These are phyloP conservation scores for Dicaeum eximium DNA, from an alignment of 2,113 vertebrate genomes.

Conservation along the genomic window DNA sequence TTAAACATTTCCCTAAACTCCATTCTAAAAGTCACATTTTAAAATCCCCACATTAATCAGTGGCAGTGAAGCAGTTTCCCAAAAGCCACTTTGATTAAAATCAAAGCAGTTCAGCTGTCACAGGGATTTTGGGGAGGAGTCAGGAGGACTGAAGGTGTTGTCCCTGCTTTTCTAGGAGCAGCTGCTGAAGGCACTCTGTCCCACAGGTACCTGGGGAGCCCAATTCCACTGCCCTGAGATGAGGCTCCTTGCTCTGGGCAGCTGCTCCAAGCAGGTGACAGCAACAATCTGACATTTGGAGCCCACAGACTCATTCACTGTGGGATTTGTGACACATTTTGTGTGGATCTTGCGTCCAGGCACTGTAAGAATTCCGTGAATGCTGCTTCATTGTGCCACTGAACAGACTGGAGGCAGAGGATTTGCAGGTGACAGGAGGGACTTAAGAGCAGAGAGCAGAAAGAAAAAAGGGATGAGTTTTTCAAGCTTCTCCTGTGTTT, in stretches of 20 bases:
- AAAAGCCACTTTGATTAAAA: background rate
- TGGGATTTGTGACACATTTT: background rate
- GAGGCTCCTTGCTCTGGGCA: fast-evolving
- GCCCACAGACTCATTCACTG: fast-evolving
- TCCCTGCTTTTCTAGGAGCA: background rate
- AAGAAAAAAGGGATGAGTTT: background rate
- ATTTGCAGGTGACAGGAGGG: background rate
- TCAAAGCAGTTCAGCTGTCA: background rate
- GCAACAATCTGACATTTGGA: background rate
- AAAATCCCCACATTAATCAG: background rate
- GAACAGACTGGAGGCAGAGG: background rate
- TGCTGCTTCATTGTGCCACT: background rate
- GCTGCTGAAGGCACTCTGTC: fast-evolving
- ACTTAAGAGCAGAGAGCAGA: background rate
- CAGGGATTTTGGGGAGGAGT: background rate
- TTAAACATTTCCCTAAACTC: background rate
- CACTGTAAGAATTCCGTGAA: background rate
- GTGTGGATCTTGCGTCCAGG: background rate
- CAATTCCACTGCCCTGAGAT: fast-evolving
- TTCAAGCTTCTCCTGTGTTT: background rate
- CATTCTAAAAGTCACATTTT: background rate
- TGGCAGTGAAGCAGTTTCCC: background rate
- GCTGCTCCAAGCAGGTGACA: background rate
- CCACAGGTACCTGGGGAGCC: background rate
- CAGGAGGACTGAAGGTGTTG: background rate